These are phyloP conservation scores for Syrmaticus mikado DNA, from an alignment of 2,113 vertebrate species.

Conservation along the genomic window DNA sequence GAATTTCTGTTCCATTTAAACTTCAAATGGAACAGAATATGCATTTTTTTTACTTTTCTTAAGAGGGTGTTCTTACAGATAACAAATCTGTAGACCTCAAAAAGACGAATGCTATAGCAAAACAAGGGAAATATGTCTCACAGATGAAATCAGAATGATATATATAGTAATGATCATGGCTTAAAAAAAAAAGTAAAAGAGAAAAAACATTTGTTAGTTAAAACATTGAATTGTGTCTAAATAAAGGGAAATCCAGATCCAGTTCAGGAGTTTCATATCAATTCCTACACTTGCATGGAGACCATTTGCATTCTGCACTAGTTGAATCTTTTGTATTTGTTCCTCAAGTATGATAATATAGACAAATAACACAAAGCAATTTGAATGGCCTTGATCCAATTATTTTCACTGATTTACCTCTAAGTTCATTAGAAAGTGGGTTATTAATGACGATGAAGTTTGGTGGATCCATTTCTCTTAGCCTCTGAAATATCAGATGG, in stretches of 20 bases:
- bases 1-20: neutral
- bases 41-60: neutral
- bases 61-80: neutral
- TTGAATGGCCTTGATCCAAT: neutral
- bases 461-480: neutral
- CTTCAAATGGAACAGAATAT: neutral
- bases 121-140: neutral
- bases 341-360: neutral
- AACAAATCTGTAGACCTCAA: neutral
- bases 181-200: neutral
- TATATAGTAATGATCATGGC: neutral
- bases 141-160: neutral
- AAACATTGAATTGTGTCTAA: neutral
- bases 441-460: neutral
- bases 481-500: neutral
- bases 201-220: neutral
- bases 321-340: neutral
- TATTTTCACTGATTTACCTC: neutral
- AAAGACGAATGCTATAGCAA: neutral
- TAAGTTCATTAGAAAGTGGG: neutral
- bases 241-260: neutral
- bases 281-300: neutral
- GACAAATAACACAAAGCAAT: neutral
- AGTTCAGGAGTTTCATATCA: neutral
- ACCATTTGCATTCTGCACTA: neutral